Percentiles rank a stretch among this genome's conserved stretches.
Evolutionary conservation across 2,888 invertebrate species (phyloP).

Genomic region (Drosophila dives): DNA sequence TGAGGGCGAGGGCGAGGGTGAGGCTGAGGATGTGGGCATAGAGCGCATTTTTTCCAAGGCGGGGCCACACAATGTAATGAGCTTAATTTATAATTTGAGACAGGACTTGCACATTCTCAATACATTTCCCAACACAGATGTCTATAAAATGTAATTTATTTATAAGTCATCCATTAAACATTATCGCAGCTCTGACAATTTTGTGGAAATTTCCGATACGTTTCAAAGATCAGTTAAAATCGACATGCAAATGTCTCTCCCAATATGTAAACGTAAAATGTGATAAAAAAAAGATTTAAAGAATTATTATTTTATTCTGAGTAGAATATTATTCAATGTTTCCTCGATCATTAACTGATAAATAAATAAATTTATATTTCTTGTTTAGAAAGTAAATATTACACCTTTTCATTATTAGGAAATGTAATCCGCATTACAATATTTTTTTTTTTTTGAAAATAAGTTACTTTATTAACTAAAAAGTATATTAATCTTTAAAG

Average conservation of each 20-base stretch:
- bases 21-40: conserved; percentile 16
- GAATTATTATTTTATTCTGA: neutral
- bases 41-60: conserved; percentile 13
- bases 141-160: conserved; percentile 54
- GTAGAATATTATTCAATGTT: neutral
- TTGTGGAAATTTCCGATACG: conserved; percentile 16
- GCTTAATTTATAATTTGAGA: conserved; percentile 66
- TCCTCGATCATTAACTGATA: neutral
- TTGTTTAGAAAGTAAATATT: neutral
- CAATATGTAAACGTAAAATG: neutral
- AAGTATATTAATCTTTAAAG: neutral
- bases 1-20: neutral
- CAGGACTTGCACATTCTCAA: conserved; percentile 22
- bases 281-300: neutral
- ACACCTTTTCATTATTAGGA: neutral
- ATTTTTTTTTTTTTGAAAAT: neutral
- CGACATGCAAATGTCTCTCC: neutral
- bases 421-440: neutral
- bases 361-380: neutral
- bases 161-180: conserved; percentile 70
- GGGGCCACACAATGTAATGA: conserved; percentile 54
- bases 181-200: conserved; percentile 70
- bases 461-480: neutral
- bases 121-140: conserved; percentile 6
- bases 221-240: conserved; percentile 4